phyloP scores from a whole-genome alignment of 2,888 invertebrate species.

The Harpalus rufipes region DNA sequence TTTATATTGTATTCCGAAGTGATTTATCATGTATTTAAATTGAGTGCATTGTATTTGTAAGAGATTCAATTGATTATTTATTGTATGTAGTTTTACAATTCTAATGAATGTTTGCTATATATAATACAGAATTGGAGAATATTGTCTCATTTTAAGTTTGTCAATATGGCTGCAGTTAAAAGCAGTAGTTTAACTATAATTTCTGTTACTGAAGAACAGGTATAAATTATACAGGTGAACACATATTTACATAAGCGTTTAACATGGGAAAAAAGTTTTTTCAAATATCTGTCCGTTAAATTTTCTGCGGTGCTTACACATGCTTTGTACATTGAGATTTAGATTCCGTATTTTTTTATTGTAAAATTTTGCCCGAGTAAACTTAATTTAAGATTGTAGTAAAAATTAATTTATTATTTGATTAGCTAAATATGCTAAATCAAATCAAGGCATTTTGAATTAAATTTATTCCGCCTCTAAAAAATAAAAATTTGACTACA shows the following conservation, averaged over 20 bases:
- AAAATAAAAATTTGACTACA: no score
- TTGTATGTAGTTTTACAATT: neutral
- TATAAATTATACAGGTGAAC: neutral
- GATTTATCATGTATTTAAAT: neutral
- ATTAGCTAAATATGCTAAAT: no score
- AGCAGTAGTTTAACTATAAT: neutral
- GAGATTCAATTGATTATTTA: neutral
- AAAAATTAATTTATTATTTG: no score
- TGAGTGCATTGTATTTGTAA: neutral
- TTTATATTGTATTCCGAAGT: neutral
- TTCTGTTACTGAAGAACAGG: neutral
- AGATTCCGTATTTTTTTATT: no score
- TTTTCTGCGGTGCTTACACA: no score
- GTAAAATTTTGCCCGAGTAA: no score
- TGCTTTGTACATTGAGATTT: no score
- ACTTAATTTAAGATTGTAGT: no score
- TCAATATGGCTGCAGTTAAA: neutral
- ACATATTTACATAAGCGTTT: no score
- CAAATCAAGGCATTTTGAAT: no score
- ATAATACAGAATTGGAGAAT: neutral
- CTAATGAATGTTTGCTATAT: neutral
- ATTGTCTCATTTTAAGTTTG: neutral
- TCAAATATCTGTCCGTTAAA: neutral
- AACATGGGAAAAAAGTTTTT: neutral
- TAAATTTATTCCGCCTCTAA: no score